phyloP scores from a whole-genome alignment of 2,113 vertebrate species.

The Melierax canorus region DNA sequence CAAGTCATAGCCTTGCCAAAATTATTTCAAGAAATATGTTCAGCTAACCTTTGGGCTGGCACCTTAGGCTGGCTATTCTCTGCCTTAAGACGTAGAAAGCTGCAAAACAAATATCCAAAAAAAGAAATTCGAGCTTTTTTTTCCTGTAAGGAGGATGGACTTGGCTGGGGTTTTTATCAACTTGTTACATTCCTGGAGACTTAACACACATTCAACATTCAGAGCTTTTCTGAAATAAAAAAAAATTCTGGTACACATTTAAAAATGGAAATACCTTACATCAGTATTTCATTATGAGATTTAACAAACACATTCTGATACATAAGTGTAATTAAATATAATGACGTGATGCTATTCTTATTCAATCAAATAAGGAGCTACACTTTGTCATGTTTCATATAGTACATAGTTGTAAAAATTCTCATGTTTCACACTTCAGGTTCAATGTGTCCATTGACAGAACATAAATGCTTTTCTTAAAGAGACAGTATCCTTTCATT shows the following conservation, averaged over 20 bases:
- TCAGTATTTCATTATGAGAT: constrained; percentile 59
- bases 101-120: constrained; percentile 99
- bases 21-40: constrained; percentile 89
- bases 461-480: constrained; percentile 53
- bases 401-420: not conserved
- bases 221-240: constrained; percentile 80
- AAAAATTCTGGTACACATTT: constrained; percentile 75
- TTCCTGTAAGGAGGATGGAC: constrained; percentile 79
- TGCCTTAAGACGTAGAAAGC: constrained; percentile 97
- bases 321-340: constrained; percentile 46
- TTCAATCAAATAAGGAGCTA: not conserved
- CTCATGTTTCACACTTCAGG: not conserved
- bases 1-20: constrained; percentile 75
- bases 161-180: constrained; percentile 79
- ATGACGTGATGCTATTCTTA: constrained; percentile 72
- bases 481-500: constrained; percentile 70
- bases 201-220: constrained; percentile 80
- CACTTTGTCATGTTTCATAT: not conserved
- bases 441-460: constrained; percentile 36
- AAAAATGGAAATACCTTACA: constrained; percentile 71
- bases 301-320: constrained; percentile 54
- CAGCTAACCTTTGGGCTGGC: constrained; percentile 97
- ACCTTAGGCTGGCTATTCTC: constrained; percentile 97
- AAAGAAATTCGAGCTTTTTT: constrained; percentile 82
- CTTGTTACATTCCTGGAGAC: constrained; percentile 81